A percentile compares a stretch with the other conserved stretches of the same genome.
These are phyloP conservation scores for Theonella swinhoei DNA, from an alignment of 37 sponge, comb jelly and placozoan genomes.

Conservation along the genomic window DNA sequence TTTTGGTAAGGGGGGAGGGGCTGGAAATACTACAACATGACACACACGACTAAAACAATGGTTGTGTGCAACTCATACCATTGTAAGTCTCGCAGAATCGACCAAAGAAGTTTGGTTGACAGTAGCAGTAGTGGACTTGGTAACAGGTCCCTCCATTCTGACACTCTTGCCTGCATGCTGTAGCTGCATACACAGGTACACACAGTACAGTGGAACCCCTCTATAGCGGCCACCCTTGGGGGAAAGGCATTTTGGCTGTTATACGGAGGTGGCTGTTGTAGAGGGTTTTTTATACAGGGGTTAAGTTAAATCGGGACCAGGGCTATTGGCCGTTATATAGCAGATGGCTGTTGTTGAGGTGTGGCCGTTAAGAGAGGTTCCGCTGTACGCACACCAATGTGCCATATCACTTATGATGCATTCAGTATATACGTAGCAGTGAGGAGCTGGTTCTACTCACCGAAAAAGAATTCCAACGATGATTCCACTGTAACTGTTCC, in stretches of 20 bases:
- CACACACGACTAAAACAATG: too few species aligned
- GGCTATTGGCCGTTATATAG: too few species aligned
- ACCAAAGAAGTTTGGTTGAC: neutral
- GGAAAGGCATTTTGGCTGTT: neutral
- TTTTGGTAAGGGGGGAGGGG: neutral
- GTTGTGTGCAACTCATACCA: too few species aligned
- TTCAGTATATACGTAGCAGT: neutral
- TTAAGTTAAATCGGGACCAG: too few species aligned
- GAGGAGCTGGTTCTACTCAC: constrained; percentile 2
- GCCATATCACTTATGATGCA: neutral
- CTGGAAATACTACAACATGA: neutral
- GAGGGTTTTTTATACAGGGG: too few species aligned
- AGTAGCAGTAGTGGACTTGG: constrained; percentile 4
- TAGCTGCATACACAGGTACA: neutral
- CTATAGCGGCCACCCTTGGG: neutral
- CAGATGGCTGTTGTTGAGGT: too few species aligned
- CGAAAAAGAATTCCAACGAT: constrained; percentile 2
- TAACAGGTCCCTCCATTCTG: constrained; percentile 15
- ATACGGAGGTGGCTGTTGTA: too few species aligned
- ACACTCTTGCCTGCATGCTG: constrained; percentile 10
- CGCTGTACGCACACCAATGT: neutral
- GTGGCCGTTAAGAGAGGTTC: too few species aligned
- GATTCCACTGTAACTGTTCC: constrained; percentile 7
- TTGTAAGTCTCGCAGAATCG: constrained; percentile 3
- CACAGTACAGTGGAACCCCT: too few species aligned